Base-by-base conservation (phyloP, 1,140 invertebrate species). In the Fopius arisanus region DNA sequence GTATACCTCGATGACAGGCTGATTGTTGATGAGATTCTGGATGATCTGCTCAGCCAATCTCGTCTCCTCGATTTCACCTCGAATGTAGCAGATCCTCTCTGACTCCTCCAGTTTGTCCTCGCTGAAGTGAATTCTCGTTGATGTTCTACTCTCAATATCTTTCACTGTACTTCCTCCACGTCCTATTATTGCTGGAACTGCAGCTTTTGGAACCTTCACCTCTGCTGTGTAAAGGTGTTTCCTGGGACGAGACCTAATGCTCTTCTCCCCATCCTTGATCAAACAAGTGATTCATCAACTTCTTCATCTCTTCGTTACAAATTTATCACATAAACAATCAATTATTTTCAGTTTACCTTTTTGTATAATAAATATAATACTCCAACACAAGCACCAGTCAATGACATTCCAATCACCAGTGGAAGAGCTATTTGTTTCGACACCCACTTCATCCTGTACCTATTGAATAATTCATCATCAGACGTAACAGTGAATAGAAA, bases 31-130 rank as follows among this genome's bases (percentile, higher is more conserved):
- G 73, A 94, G 91, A 62, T 92, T 90, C 12, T 92, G 86, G n/a
- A 97, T 90, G 70, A 95, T 81, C 1, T 89, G 87, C 77, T 95
- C 91, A 0, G 95, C 95, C 4, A 92, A 81, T 67, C 91, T 90
- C 0, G 93, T 90, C 21, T 88, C 86, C 54, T 93, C 90, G 0
- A 85, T 81, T 1, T 84, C 83, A 1, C 95, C 95, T 48, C 87
- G 86, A 48, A 96, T 93, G 2, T 92, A 83, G 74, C 94, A 94
- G 19, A 90, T 88, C 73, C 90, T 85, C 9, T 84, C 67, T 19
- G 72, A 3, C 19, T 6, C 23, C 23, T 77, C 75, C 3, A 78
- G 0, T 10, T 89, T 82, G 0, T 90, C 88, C 28, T 90, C 85
- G 23, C 88, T 83, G 76, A 95, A 94, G 80, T 90, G 90, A 59